Evolutionary conservation across 2,888 invertebrate species (phyloP).

Genomic region (Habroteleia sp.): DNA sequence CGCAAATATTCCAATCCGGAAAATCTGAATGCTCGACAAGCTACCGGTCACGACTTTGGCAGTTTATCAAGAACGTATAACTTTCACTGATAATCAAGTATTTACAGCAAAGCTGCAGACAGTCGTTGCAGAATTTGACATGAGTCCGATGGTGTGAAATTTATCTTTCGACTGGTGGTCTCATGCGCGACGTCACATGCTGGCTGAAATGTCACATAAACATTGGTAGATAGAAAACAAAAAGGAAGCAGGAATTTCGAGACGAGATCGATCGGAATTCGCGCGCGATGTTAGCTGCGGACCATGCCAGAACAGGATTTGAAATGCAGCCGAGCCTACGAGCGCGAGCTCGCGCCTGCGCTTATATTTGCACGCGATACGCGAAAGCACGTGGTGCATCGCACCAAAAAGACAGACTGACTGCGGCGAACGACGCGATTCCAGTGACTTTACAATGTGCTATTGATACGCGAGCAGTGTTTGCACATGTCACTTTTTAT

Average conservation of each 20-base stretch:
- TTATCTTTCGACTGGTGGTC: too few species aligned
- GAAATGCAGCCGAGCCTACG: slow-evolving; percentile 58
- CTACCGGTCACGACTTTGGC: too few species aligned
- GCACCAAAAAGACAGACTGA: slow-evolving; percentile 54
- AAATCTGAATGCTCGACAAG: too few species aligned
- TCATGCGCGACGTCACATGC: too few species aligned
- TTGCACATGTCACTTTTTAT: slow-evolving; percentile 56
- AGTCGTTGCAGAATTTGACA: too few species aligned
- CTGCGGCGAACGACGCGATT: slow-evolving; percentile 46
- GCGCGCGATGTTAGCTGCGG: slow-evolving; percentile 49
- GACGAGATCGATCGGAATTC: slow-evolving; percentile 42
- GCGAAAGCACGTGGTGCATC: slow-evolving; percentile 62
- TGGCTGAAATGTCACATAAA: too few species aligned
- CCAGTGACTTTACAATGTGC: slow-evolving; percentile 53
- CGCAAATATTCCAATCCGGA: neutral
- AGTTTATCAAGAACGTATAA: too few species aligned
- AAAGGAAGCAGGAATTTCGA: slow-evolving; percentile 6
- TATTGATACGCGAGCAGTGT: slow-evolving; percentile 54
- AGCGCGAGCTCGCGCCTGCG: slow-evolving; percentile 59
- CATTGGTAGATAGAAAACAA: too few species aligned
- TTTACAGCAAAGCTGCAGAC: too few species aligned
- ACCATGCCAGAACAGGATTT: slow-evolving; percentile 55
- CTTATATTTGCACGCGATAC: slow-evolving; percentile 55
- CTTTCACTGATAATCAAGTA: too few species aligned
- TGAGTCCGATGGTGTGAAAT: too few species aligned